A percentile compares a stretch with the other conserved stretches of the same genome.
Conservation (phyloP, 2,888 invertebrate species). For the Micoletzkya japonica region DNA sequence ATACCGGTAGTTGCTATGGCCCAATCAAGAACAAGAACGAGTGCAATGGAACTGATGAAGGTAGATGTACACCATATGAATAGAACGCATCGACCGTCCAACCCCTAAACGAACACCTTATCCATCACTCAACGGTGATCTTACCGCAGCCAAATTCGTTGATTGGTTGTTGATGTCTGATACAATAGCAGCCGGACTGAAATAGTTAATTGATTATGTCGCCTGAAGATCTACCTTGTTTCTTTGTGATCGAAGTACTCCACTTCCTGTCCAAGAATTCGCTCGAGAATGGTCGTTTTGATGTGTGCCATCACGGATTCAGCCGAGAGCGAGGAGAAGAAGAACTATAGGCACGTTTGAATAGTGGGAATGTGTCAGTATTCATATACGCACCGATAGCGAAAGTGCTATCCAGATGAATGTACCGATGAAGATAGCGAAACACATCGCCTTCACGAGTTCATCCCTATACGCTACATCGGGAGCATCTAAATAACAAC, state of each 20-base stretch:
- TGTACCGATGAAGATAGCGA: neutral
- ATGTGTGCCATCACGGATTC: constrained; percentile 3
- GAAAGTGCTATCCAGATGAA: constrained; percentile 20
- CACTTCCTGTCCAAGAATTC: constrained; percentile 7
- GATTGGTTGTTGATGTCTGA: constrained; percentile 11
- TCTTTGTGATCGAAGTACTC: constrained; percentile 10
- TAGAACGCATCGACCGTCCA: constrained; percentile 43
- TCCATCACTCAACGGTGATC: neutral
- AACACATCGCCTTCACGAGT: neutral
- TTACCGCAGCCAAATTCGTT: constrained; percentile 10
- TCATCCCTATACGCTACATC: neutral
- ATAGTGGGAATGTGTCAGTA: neutral
- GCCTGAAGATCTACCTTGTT: constrained; percentile 6
- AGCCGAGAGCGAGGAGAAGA: constrained; percentile 7
- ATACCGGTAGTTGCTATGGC: constrained; percentile 4
- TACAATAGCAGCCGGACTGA: constrained; percentile 12
- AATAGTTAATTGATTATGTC: neutral
- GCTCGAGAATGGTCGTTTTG: neutral
- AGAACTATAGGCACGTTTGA: neutral
- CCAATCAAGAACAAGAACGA: constrained; percentile 1
- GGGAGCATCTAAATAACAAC: constrained; percentile 1
- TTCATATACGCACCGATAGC: neutral
- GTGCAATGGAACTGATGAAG: constrained; percentile 3
- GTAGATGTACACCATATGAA: constrained; percentile 34
- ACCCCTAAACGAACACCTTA: constrained; percentile 31